phyloP scores from a whole-genome alignment of 2,113 vertebrate genomes.

The Amblyornis subalaris region DNA sequence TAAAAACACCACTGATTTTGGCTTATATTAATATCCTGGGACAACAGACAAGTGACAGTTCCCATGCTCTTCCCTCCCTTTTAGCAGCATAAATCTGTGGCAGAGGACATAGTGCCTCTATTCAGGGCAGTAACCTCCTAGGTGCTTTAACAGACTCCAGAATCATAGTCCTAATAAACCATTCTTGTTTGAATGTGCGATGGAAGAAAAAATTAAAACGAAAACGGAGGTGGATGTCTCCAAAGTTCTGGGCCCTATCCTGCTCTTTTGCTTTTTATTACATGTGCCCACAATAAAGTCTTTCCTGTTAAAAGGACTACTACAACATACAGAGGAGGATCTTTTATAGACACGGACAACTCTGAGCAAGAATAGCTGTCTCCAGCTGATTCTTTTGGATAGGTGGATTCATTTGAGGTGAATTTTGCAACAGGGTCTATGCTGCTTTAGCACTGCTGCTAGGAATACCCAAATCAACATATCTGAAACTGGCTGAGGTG shows the following conservation, averaged over 20 bases:
- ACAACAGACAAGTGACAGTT: neutral
- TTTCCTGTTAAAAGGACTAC: neutral
- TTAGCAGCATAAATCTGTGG: neutral
- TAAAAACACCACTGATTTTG: neutral
- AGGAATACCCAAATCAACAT: neutral
- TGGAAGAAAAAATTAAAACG: neutral
- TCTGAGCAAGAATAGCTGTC: neutral
- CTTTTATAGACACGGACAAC: neutral
- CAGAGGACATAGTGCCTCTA: neutral
- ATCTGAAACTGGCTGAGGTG: neutral
- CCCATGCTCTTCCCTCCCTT: neutral
- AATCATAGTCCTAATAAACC: neutral
- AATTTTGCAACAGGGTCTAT: neutral
- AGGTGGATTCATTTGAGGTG: neutral
- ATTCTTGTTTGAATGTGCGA: neutral
- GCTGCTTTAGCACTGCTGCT: neutral
- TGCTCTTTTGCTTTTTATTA: neutral
- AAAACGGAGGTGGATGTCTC: neutral
- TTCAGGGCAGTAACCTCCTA: neutral
- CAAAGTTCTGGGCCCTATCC: neutral
- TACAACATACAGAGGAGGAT: neutral
- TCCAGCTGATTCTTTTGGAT: neutral
- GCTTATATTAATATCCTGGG: neutral
- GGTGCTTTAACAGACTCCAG: neutral
- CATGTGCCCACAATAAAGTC: rapidly evolving